Conservation (phyloP, 2,888 invertebrate species). For the Plagodis pulveraria region DNA sequence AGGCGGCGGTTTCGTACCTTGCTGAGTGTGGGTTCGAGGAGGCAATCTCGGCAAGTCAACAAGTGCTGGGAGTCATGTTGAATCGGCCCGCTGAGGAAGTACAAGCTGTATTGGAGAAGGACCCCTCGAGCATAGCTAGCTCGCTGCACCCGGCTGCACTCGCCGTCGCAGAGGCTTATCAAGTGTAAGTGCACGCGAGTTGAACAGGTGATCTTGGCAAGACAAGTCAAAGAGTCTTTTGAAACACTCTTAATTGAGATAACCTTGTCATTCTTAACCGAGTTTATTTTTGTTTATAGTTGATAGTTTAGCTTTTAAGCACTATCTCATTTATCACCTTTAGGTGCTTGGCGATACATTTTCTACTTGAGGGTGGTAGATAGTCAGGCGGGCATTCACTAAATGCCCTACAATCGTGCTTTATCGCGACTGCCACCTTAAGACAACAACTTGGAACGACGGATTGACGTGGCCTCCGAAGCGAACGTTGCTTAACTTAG, state of each 20-base stretch:
- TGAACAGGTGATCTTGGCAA: background rate
- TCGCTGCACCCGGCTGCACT: conserved; percentile 65
- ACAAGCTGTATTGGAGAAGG: conserved; percentile 52
- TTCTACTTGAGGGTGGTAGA: too few species aligned
- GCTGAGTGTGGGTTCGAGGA: conserved; percentile 77
- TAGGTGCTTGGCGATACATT: too few species aligned
- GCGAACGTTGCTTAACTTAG: too few species aligned
- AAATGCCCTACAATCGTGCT: too few species aligned
- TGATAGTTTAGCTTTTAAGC: background rate
- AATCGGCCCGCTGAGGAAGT: conserved; percentile 68
- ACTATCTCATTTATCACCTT: background rate
- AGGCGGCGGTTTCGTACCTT: conserved; percentile 71
- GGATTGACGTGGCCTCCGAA: too few species aligned
- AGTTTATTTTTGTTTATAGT: background rate
- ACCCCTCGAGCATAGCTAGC: conserved; percentile 42
- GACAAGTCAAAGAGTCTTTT: too few species aligned
- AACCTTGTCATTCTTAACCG: too few species aligned
- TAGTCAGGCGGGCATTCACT: too few species aligned
- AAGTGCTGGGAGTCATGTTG: conserved; percentile 62
- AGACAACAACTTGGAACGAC: too few species aligned
- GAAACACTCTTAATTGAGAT: too few species aligned
- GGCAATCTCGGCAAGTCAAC: conserved; percentile 59
- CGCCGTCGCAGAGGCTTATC: conserved; percentile 66
- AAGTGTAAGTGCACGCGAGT: conserved; percentile 56
- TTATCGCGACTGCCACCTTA: too few species aligned